Base-by-base conservation (phyloP, 1,140 invertebrate species). In the Drosophila mojavensis region DNA sequence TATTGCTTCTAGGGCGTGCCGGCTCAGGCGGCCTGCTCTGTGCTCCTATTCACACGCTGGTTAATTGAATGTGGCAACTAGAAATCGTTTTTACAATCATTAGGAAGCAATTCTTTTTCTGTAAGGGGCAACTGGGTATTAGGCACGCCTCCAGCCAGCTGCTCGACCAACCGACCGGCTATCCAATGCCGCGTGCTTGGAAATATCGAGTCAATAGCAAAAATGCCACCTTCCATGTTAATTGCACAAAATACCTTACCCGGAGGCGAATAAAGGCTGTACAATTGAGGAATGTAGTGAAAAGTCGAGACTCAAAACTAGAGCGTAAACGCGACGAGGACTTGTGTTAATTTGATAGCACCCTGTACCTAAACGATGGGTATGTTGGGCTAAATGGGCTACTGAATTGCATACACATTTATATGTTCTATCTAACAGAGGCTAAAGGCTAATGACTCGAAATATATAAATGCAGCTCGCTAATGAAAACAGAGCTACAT, bases 201-300 rank as follows among this genome's bases (percentile, higher is more conserved):
- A 86, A 88, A 26, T 82, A 70, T 88, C 83, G 76, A 72, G 83
- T 79, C 67, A 75, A 88, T 86, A 77, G 79, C 83, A 86, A 86
- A 86, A 79, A 47, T 86, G 72, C 82, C 82, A 86, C 79, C 83
- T 83, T 75, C 79, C 50, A 63, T 63, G 60, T 60, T 86, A 86
- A 88, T 86, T 86, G 79, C 72, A 56, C 56, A 30, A 55, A 47
- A 55, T 48, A 39, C 28, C 43, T 50, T 45, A 62, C 53, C 13
- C 9, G 7, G 4, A 17, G 28, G 2, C 20, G 24, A 41, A 20
- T 36, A n/a, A 5, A 54, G 0, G 7, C 26, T n/a, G 6, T 7
- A 47, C 43, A 39, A 55, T 56, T 56, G 28, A 30, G 24, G 28
- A 20, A 15, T 24, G n/a, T 0, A 47, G 41, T 50, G 0, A 56